Percentiles rank a stretch among this genome's conserved stretches.
These are phyloP conservation scores for Rhimphoctona megacephalus DNA, from an alignment of 2,888 invertebrate genomes.

Conservation along the genomic window DNA sequence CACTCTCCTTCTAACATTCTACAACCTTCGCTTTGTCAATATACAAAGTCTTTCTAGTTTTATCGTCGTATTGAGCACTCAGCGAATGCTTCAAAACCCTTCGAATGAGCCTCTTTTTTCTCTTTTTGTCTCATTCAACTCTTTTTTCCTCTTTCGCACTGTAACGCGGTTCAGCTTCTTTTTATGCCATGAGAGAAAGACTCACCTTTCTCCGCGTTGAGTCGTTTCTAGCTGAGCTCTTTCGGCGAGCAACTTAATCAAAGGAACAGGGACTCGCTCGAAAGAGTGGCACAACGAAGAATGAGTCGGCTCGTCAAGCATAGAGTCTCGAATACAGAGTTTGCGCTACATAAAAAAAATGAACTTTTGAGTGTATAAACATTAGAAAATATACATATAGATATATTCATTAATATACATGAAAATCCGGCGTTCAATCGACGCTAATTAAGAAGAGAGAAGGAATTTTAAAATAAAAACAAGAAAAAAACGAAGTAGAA, in stretches of 20 bases:
- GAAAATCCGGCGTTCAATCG: slow-evolving; percentile 43
- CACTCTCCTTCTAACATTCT: slow-evolving; percentile 26
- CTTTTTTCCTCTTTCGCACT: slow-evolving; percentile 66
- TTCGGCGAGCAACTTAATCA: slow-evolving; percentile 59
- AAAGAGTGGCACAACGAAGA: slow-evolving; percentile 30
- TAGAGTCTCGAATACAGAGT: not conserved
- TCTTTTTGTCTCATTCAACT: slow-evolving; percentile 42
- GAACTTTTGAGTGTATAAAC: slow-evolving; percentile 10
- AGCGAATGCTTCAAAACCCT: slow-evolving; percentile 19
- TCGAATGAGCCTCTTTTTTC: slow-evolving; percentile 21
- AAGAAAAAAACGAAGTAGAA: not conserved
- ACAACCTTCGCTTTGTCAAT: slow-evolving; percentile 69
- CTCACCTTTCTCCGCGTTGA: slow-evolving; percentile 23
- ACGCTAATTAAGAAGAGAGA: slow-evolving; percentile 20
- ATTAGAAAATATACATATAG: not conserved
- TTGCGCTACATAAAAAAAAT: slow-evolving; percentile 5
- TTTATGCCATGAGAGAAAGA: slow-evolving; percentile 39
- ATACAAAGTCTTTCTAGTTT: slow-evolving; percentile 62
- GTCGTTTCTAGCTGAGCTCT: slow-evolving; percentile 48
- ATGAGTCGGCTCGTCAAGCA: slow-evolving; percentile 36
- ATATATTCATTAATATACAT: slow-evolving; percentile 43
- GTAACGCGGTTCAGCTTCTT: slow-evolving; percentile 63
- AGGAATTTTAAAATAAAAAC: not conserved
- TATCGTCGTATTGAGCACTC: slow-evolving; percentile 46
- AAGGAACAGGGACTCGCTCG: slow-evolving; percentile 26